Evolutionary conservation across 2,888 invertebrate species (phyloP).

Genomic region (Physocephala rufipes): DNA sequence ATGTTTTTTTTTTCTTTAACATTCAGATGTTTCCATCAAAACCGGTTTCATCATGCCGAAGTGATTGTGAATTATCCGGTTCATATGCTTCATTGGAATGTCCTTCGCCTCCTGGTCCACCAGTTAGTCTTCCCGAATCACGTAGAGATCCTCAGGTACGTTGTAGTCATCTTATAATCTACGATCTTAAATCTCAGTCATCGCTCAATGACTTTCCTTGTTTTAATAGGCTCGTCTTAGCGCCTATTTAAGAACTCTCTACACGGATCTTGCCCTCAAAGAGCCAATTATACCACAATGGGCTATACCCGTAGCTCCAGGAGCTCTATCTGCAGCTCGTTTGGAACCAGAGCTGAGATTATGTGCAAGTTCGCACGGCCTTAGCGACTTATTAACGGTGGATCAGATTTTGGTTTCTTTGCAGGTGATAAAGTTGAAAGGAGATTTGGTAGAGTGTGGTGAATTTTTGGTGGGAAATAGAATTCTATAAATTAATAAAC

Average conservation of each 20-base stretch:
- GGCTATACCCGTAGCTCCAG: slow-evolving; percentile 67
- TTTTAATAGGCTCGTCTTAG: slow-evolving; percentile 53
- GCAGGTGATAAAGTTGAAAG: slow-evolving; percentile 58
- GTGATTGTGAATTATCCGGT: slow-evolving; percentile 56
- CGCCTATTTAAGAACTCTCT: slow-evolving; percentile 67
- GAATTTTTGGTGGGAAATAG: slow-evolving; percentile 17
- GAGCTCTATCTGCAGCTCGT: slow-evolving; percentile 67
- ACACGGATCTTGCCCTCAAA: slow-evolving; percentile 67
- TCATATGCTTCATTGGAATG: slow-evolving; percentile 58
- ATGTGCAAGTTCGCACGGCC: slow-evolving; percentile 57
- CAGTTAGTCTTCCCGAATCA: slow-evolving; percentile 54
- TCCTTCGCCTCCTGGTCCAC: slow-evolving; percentile 58
- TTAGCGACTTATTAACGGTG: slow-evolving; percentile 57
- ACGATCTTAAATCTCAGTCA: no score
- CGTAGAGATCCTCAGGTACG: slow-evolving; percentile 56
- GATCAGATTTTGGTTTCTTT: slow-evolving; percentile 68
- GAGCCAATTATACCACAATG: slow-evolving; percentile 67
- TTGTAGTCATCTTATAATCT: neutral
- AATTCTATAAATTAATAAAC: slow-evolving; percentile 2
- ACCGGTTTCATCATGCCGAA: slow-evolving; percentile 53
- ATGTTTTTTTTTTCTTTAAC: slow-evolving; percentile 10
- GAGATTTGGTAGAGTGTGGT: no score
- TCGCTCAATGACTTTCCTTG: slow-evolving; percentile 1
- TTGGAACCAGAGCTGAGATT: slow-evolving; percentile 68
- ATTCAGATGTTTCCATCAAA: slow-evolving; percentile 55